A percentile compares a stretch with the other conserved stretches of the same genome.
These are phyloP conservation scores for Drosophila aff. DNA, from an alignment of 1,140 invertebrate genomes.

Conservation along the genomic window DNA sequence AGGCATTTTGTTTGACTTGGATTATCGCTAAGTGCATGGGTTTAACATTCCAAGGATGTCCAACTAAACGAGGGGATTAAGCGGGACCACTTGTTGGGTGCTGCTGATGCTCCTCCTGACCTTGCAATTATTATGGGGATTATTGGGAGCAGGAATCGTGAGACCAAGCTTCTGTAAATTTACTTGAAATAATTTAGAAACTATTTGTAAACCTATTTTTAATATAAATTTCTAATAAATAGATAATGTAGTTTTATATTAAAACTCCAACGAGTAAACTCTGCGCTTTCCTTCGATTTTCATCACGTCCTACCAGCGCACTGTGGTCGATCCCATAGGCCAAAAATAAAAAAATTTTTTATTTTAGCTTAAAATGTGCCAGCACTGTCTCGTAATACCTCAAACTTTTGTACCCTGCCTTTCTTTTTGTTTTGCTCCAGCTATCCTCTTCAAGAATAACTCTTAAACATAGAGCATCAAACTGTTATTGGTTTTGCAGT, in stretches of 20 bases:
- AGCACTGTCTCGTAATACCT: too few relatives aligned
- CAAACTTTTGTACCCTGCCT: too few relatives aligned
- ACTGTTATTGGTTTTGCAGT: too few relatives aligned
- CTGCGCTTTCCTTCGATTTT: neutral
- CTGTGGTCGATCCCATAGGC: too few relatives aligned
- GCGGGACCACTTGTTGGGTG: constrained; percentile 35
- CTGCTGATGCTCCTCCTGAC: constrained; percentile 5
- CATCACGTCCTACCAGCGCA: neutral
- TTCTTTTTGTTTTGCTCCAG: too few relatives aligned
- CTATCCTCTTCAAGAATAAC: too few relatives aligned
- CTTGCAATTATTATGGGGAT: constrained; percentile 33
- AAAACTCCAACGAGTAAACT: neutral
- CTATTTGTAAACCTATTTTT: neutral
- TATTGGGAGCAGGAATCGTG: constrained; percentile 1
- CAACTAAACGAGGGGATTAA: constrained; percentile 56
- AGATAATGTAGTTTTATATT: too few relatives aligned
- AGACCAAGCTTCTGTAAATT: neutral
- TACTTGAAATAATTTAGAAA: neutral
- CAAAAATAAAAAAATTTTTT: too few relatives aligned
- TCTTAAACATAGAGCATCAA: too few relatives aligned
- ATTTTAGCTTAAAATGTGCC: too few relatives aligned
- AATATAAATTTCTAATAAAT: neutral
- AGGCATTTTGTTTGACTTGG: constrained; percentile 77
- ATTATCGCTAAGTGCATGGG: constrained; percentile 69
- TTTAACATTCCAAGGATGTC: constrained; percentile 69